Conservation (phyloP, 2,888 invertebrate genomes). For the Pandemis corylana region DNA sequence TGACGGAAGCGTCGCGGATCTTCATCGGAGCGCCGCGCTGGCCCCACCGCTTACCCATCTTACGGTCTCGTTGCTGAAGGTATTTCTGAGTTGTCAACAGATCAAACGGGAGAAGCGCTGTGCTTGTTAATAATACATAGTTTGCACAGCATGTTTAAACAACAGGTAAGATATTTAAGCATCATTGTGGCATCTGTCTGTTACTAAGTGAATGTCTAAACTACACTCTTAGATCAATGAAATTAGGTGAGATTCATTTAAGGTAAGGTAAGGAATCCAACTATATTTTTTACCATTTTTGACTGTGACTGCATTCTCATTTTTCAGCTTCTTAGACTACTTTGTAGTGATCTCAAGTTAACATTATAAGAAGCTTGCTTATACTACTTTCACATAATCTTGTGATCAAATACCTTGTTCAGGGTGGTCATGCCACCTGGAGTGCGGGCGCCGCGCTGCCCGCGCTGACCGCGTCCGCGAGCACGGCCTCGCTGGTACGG, state of each 20-base stretch:
- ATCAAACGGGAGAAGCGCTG: background rate
- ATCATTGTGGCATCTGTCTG: background rate
- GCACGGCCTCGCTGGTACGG: constrained; percentile 97
- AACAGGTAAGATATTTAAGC: background rate
- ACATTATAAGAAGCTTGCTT: background rate
- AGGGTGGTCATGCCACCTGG: constrained; percentile 92
- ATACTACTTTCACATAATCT: background rate
- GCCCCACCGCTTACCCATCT: constrained; percentile 95
- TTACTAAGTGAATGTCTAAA: background rate
- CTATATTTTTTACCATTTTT: too few relatives aligned
- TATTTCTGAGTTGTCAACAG: constrained; percentile 11
- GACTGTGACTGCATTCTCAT: too few relatives aligned
- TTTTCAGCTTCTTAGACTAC: too few relatives aligned
- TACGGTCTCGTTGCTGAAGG: constrained; percentile 89
- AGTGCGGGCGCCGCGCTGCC: constrained; percentile 88
- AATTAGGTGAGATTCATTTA: too few relatives aligned
- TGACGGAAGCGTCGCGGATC: constrained; percentile 98
- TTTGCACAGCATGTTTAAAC: background rate
- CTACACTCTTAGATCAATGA: too few relatives aligned
- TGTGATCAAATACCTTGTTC: constrained; percentile 87
- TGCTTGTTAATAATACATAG: constrained; percentile 1
- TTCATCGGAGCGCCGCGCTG: constrained; percentile 93
- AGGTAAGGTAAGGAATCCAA: too few relatives aligned
- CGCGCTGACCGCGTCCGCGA: constrained; percentile 91
- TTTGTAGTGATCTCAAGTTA: background rate